Base-by-base conservation (phyloP, 2,797 vertebrate genomes). In the Nothura maculosa region DNA sequence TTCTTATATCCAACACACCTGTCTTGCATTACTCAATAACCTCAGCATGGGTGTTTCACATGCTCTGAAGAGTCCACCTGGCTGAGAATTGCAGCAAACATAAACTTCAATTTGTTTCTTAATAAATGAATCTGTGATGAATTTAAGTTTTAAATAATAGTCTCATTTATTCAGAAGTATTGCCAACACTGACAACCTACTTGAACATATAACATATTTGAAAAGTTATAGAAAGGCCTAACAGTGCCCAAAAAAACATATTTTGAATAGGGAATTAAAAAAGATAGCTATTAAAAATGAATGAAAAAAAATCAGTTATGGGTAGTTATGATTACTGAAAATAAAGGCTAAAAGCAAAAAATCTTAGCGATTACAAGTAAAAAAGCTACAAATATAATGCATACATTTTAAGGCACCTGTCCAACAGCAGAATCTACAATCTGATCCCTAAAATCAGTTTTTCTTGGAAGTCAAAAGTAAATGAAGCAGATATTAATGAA, bases 341-440 rank as follows among this genome's bases (percentile, higher is more conserved):
- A 34, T 81, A 94, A 85, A 58, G 10, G 74, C 73, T 72, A 89
- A 86, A 87, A 92, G 27, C 10, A 90, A 42, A 11, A 40, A 40
- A 13, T 81, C 67, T 77, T 85, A 75, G 85, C 67, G 77, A 89
- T 86, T 50, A 68, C 12, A 81, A 62, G 10, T 66, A 76, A 89
- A 72, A 4, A 40, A 34, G 0, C 30, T 78, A 68, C 61, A 91
- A 89, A 92, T 27, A 79, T 60, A 93, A 79, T 40, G 30, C 19
- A 38, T 18, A 20, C 12, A 36, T 80, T 90, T 90, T 30, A 74
- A 69, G 34, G 25, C 77, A 60, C 3, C 2, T 74, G 36, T 28
- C 15, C n/a, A 86, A 78, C 6, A 73, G 18, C 15, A 50, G 28
- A 77, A 50, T 67, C 48, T 75, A n/a, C 38, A 24, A 32, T 64